These are phyloP conservation scores for Melanerpes formicivorus DNA, from an alignment of 2,113 vertebrate genomes.

Conservation along the genomic window DNA sequence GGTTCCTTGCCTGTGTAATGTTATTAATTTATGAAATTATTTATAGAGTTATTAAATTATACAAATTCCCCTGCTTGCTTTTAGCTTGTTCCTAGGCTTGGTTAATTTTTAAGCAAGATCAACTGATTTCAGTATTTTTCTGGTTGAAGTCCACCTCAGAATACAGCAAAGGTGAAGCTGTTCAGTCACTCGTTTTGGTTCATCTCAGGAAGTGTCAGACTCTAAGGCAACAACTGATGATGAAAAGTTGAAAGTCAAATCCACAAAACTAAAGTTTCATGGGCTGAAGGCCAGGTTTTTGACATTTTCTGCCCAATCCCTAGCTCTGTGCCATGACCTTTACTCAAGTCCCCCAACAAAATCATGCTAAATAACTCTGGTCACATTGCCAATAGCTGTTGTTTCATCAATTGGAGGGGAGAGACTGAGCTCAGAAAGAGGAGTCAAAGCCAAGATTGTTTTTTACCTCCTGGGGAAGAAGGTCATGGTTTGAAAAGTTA, in stretches of 20 bases:
- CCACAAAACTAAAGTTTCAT: neutral
- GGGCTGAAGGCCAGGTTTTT: neutral
- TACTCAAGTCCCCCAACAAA: neutral
- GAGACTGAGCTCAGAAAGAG: neutral
- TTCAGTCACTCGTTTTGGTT: neutral
- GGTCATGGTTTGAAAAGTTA: neutral
- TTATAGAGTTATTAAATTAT: neutral
- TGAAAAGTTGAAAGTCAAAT: neutral
- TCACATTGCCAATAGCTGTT: neutral
- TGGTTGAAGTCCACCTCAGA: neutral
- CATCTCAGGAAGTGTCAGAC: neutral
- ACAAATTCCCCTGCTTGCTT: neutral
- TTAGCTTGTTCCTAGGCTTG: neutral
- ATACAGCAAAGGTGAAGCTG: neutral
- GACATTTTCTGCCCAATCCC: constrained; percentile 16
- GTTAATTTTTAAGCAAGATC: neutral
- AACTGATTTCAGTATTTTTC: neutral
- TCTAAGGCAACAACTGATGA: neutral
- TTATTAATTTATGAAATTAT: neutral
- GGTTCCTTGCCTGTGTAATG: neutral
- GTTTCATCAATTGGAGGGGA: neutral
- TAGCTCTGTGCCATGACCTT: neutral
- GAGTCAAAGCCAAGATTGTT: neutral
- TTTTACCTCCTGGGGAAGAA: neutral
- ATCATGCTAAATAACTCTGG: neutral